Base-by-base conservation (phyloP, 37 sponge, comb jelly and placozoan genomes). In the Beroe ovata region DNA sequence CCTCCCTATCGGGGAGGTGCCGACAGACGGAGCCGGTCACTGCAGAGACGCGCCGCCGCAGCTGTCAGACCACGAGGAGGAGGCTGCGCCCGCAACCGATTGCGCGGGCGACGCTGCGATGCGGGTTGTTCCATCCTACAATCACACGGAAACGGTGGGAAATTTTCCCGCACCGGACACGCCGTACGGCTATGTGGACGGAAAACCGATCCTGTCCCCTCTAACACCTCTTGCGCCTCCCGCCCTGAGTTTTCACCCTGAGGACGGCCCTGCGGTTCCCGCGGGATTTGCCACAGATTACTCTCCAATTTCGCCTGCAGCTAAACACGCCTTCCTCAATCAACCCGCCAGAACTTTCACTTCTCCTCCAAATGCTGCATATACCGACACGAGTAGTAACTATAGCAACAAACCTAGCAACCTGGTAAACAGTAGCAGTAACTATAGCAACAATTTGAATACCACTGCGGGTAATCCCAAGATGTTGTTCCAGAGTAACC, bases 181-280 rank as follows among this genome's bases (percentile, higher is more conserved):
- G 33, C 69, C 69, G 33, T 66, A 66, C 16, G 69, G 35, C 36
- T 29, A 34, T 18, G 69, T 66, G 54, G 84, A 77, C 28, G 84
- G 84, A 2, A 77, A 77, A 25, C 84, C 84, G 0, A 39, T 77
- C 84, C 54, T 77, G 47, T 77, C 84, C 38, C 84, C 84, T 2
- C 84, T 77, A 2, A 77, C 84, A 18, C 84, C 84, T 25, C 42
- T 77, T 6, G 69, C 69, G 3, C 69, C 69, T 11, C 69, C 69
- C 36, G 25, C 69, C 2, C 69, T 66, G 4, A 66, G 69, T 30
- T 66, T 66, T 37, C 69, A 66, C 36, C 69, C 69, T 4, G 69
- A 66, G 33, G 69, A 66, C 32, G 69, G 69, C 11, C 16, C 69
- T 26, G 14, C 35, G 2, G 35, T 66, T 29, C 69, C 69, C 18